Evolutionary conservation across 2,888 invertebrate species (phyloP), one percentile per base, ranked within the genome.

Genomic region (Azorinus chamasolen): DNA sequence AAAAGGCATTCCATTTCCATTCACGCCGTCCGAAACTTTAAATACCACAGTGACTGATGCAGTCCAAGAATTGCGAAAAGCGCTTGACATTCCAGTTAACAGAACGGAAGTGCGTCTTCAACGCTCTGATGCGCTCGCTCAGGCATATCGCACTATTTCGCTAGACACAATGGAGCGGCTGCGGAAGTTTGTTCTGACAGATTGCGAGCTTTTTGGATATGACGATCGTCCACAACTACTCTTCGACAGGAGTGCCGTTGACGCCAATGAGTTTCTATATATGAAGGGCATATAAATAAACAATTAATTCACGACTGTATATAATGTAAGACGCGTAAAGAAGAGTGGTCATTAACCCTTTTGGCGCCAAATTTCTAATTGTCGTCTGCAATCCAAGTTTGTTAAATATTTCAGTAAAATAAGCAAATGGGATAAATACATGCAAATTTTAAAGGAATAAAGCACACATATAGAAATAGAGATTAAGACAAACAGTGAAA

Each of bases 201-300:
- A 89, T 61, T 87, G 86, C 48, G 46, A 73, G 16, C 32, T 89
- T n/a, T 89, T 89, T 69, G 81, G 81, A n/a, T 89, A 89, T 64
- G 83, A 85, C 25, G 55, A 71, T 8, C 41, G 63, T 14, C 83
- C 83, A 0, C n/a, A 22, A 10, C 41, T 46, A 39, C 39, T 83
- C 1, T 84, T 84, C 62, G 48, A 72, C 25, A 68, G 83, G 18
- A 46, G 14, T 25, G 46, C 27, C 48, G 6, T 10, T 8, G 48
- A 16, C 5, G 14, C 63, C 12, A 65, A 20, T 48, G 14, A 32
- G 16, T 37, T 48, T 39, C 5, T 61, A 2, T 61, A 61, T 22
- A 32, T 61, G 61, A 46, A 46, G 8, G 61, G 61, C 20, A 61
- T 61, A 22, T 61, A 59, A n/a, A 46, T 25, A 25, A n/a, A n/a